phyloP scores from a whole-genome alignment of 2,797 vertebrate genomes.

The Acipenser transmontanus region DNA sequence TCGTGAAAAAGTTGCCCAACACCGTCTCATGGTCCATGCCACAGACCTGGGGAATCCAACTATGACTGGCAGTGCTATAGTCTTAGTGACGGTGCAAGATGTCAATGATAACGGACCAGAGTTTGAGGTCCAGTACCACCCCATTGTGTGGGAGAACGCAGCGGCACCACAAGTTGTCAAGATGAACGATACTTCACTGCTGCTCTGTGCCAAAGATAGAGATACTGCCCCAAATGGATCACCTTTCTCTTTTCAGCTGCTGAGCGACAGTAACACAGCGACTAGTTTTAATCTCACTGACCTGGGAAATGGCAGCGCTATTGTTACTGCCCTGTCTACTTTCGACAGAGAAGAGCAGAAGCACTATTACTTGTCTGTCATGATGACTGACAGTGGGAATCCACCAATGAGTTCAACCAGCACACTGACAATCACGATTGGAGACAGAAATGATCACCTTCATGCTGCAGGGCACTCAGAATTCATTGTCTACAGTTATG shows the following conservation, averaged over 20 bases:
- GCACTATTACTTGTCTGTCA: slow-evolving; percentile 65
- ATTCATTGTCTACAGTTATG: slow-evolving; percentile 75
- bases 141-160: slow-evolving; percentile 79
- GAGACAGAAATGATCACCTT: slow-evolving; percentile 80
- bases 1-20: slow-evolving; percentile 64
- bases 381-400: slow-evolving; percentile 76
- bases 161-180: slow-evolving; percentile 60
- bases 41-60: slow-evolving; percentile 66
- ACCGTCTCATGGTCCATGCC: slow-evolving; percentile 70
- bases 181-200: slow-evolving; percentile 70
- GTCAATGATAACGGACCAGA: slow-evolving; percentile 82
- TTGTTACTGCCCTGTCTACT: slow-evolving; percentile 59
- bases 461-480: slow-evolving; percentile 70
- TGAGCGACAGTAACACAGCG: slow-evolving; percentile 47
- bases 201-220: slow-evolving; percentile 67
- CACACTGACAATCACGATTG: slow-evolving; percentile 70
- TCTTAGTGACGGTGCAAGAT: slow-evolving; percentile 69
- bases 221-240: slow-evolving; percentile 66
- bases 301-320: slow-evolving; percentile 71
- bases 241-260: slow-evolving; percentile 71
- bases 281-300: slow-evolving; percentile 71
- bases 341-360: slow-evolving; percentile 79
- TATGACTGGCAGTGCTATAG: slow-evolving; percentile 69
- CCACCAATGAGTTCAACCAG: slow-evolving; percentile 77
- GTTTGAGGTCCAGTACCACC: slow-evolving; percentile 70